Conservation (phyloP, 2,797 vertebrate genomes). For the Gouania willdenowi region DNA sequence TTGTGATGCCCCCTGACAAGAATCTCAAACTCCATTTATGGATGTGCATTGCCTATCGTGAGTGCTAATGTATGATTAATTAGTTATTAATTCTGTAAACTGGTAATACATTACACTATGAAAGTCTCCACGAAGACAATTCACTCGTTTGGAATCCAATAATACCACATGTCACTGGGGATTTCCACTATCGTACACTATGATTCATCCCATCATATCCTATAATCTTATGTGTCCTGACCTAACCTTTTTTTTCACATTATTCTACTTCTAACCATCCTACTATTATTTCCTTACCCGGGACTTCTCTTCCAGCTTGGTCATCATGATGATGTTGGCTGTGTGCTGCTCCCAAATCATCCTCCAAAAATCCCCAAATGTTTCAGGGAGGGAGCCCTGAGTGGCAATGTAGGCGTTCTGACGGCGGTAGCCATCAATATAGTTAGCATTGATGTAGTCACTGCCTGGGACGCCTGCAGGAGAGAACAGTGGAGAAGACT, state of each 20-base stretch:
- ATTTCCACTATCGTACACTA: too few species aligned
- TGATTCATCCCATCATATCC: too few species aligned
- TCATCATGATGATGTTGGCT: conserved; percentile 98
- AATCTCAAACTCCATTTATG: too few species aligned
- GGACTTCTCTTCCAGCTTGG: conserved; percentile 95
- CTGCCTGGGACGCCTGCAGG: conserved; percentile 88
- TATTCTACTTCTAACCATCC: not conserved
- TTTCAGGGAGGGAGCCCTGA: conserved; percentile 93
- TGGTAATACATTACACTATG: too few species aligned
- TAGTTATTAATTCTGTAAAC: too few species aligned
- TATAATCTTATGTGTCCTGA: too few species aligned
- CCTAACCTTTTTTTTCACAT: not conserved
- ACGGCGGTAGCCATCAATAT: conserved; percentile 95
- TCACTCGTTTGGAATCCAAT: too few species aligned
- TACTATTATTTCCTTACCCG: conserved; percentile 87
- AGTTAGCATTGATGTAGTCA: conserved; percentile 97
- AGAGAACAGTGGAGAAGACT: not conserved
- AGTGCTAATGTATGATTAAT: too few species aligned
- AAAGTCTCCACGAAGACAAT: too few species aligned
- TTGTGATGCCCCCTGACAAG: too few species aligned
- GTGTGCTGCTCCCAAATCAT: conserved; percentile 98
- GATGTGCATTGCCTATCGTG: too few species aligned
- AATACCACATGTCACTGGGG: too few species aligned
- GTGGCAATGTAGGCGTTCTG: conserved; percentile 98
- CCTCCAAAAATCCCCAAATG: conserved; percentile 97